These are phyloP conservation scores for Pomatorhinus ruficollis DNA, from an alignment of 2,113 vertebrate species.

Conservation along the genomic window DNA sequence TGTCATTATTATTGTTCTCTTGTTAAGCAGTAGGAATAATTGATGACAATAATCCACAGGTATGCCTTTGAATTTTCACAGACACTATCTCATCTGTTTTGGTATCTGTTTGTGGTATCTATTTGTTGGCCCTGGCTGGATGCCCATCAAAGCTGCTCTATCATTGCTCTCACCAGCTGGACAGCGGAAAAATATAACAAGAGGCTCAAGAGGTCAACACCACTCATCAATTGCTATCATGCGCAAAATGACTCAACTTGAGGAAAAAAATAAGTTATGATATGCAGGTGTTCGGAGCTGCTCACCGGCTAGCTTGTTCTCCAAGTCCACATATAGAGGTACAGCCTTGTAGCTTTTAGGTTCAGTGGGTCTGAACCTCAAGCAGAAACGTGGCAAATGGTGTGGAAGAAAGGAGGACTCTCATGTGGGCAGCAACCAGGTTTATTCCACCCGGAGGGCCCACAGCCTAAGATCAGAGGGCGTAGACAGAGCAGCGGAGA, in stretches of 20 bases:
- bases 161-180: neutral
- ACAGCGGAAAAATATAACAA: neutral
- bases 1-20: neutral
- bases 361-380: too few relatives aligned
- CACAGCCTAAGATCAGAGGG: too few relatives aligned
- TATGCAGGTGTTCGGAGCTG: too few relatives aligned
- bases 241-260: neutral
- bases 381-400: too few relatives aligned
- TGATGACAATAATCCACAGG: neutral
- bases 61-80: neutral
- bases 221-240: neutral
- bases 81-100: neutral
- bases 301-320: too few relatives aligned
- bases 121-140: neutral
- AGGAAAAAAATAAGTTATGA: neutral
- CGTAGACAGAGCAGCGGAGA: too few relatives aligned
- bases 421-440: too few relatives aligned
- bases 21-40: neutral
- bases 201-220: neutral
- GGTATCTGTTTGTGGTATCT: neutral
- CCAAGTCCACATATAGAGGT: too few relatives aligned
- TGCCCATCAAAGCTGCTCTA: neutral
- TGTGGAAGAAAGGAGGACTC: too few relatives aligned
- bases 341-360: too few relatives aligned
- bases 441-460: too few relatives aligned